Evolutionary conservation across 2,113 vertebrate genomes (phyloP), one percentile per base, ranked within the genome.

Genomic region (Tapirus terrestris): DNA sequence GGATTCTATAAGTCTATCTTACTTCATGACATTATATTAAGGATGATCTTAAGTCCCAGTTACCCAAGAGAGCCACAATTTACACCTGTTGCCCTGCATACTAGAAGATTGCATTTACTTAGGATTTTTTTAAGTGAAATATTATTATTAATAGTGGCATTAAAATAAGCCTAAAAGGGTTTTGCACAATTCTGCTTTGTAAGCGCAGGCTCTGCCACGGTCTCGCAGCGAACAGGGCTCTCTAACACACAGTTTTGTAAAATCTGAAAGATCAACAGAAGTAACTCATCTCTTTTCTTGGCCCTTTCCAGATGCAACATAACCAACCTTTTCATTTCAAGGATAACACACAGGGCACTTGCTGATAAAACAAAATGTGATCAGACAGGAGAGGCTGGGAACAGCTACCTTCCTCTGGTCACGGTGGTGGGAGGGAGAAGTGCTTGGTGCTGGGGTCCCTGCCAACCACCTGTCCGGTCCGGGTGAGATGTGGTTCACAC

Each of bases 211-310:
- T 65, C 77, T 43, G 11, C 36, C 39, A 16, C 4, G 7, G 23
- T 27, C 45, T 56, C 3, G 0, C 3, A 29, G 36, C 21, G 8
- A 63, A 77, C 27, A 51, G 8, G 6, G 1, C 13, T 72, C 68
- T 82, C n/a, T 45, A 92, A 58, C 3, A n/a, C 3, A 12, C 0
- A 75, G 63, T 43, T 73, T 91, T 68, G 65, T 18, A 89, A 96
- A 97, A 86, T 20, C 45, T 94, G n/a, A 23, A 39, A 83, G 58
- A 65, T 6, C 17, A 87, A 61, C 61, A 48, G 16, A 79, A 33
- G 9, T 10, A 91, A 89, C 3, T 14, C 17, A 29, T 58, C 29
- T 89, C 53, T 94, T 48, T 39, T 70, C 53, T 43, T 70, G 77
- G 61, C 10, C 20, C 48, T 56, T 91, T 89, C 56, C 86, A 95